These are phyloP conservation scores for Diplolepis rosae DNA, from an alignment of 2,888 invertebrate genomes.

Conservation along the genomic window DNA sequence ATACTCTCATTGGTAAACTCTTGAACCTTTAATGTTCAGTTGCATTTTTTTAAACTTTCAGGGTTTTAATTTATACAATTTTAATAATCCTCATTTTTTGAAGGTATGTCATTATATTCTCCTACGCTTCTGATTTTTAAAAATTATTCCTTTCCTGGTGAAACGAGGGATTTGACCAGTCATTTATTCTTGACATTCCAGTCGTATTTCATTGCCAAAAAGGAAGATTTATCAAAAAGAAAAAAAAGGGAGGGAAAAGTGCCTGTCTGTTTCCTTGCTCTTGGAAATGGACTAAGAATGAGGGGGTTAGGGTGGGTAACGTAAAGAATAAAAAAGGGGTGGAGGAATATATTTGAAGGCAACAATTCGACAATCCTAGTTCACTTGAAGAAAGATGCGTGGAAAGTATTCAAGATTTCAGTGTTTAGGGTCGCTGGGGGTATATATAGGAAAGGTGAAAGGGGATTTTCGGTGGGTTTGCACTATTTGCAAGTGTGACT, in stretches of 20 bases:
- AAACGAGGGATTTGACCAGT: neutral
- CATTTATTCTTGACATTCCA: neutral
- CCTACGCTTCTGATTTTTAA: neutral
- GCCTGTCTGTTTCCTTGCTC: neutral
- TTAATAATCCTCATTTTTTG: no score
- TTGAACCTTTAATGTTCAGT: no score
- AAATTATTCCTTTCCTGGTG: neutral
- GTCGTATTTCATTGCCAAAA: conserved; percentile 9
- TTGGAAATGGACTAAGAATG: neutral
- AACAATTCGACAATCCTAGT: conserved; percentile 61
- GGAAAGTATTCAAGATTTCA: conserved; percentile 20
- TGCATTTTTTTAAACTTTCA: no score
- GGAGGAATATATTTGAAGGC: conserved; percentile 61
- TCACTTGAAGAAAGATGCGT: conserved; percentile 45
- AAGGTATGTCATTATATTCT: neutral
- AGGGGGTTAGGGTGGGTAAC: conserved; percentile 14
- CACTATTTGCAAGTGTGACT: conserved; percentile 10
- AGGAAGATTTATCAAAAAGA: neutral
- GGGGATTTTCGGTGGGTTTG: conserved; percentile 30
- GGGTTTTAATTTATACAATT: no score
- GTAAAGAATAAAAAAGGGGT: conserved; percentile 9
- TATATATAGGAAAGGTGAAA: conserved; percentile 11
- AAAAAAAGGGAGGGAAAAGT: conserved; percentile 31
- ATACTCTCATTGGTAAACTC: no score
- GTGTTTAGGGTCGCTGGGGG: conserved; percentile 20